A percentile compares a stretch with the other conserved stretches of the same genome.
Conservation (phyloP, 37 sponge, comb jelly and placozoan species). For the Chondrosia reniformis region DNA sequence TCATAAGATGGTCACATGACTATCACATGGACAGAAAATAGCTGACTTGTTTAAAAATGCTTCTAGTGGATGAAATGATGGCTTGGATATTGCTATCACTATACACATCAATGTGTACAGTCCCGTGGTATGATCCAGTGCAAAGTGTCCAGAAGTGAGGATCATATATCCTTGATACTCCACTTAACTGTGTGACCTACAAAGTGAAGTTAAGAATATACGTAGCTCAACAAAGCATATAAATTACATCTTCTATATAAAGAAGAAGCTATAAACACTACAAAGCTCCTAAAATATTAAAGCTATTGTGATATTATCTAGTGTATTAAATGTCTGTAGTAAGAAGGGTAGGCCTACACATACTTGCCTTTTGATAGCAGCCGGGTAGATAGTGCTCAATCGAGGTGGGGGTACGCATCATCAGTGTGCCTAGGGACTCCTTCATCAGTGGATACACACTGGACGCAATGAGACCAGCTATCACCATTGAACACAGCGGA, state of each 20-base stretch:
- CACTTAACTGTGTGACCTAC: slow-evolving; percentile 57
- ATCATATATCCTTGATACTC: slow-evolving; percentile 59
- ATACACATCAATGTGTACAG: slow-evolving; percentile 45
- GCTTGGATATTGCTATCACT: slow-evolving; percentile 24
- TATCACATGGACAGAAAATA: neutral
- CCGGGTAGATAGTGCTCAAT: slow-evolving; percentile 57
- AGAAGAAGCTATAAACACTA: too few relatives aligned
- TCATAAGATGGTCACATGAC: neutral
- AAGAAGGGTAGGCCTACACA: neutral
- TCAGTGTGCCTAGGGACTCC: slow-evolving; percentile 66
- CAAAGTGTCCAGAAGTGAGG: slow-evolving; percentile 88
- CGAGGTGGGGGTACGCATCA: slow-evolving; percentile 64
- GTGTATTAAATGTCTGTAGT: neutral
- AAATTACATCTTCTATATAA: too few relatives aligned
- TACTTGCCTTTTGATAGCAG: slow-evolving; percentile 39
- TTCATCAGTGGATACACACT: slow-evolving; percentile 81
- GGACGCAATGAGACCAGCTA: slow-evolving; percentile 69
- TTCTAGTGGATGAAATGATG: slow-evolving; percentile 19
- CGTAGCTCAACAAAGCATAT: too few relatives aligned
- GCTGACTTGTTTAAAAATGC: slow-evolving; percentile 59
- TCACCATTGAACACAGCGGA: slow-evolving; percentile 87
- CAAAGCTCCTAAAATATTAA: too few relatives aligned
- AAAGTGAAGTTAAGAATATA: neutral
- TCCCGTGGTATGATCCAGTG: slow-evolving; percentile 40
- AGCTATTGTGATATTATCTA: too few relatives aligned